Conservation (phyloP, 2,797 vertebrate genomes). For the Lagorchestes hirsutus region DNA sequence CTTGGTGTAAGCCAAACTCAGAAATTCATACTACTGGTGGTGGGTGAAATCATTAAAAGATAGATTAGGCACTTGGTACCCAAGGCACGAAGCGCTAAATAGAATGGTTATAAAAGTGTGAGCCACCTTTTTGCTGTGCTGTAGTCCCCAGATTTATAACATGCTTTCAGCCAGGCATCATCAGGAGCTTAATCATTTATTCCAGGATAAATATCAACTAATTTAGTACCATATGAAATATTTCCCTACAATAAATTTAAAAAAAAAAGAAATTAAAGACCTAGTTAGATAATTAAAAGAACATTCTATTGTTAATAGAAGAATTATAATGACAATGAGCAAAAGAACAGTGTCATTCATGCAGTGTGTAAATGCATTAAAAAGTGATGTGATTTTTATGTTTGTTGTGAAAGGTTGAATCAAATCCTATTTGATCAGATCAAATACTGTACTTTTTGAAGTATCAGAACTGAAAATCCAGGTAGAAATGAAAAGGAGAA, state of each 20-base stretch:
- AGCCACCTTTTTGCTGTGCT: neutral
- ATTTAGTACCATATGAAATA: constrained; percentile 34
- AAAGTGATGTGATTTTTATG: neutral
- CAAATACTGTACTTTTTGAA: neutral
- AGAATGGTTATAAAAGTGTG: neutral
- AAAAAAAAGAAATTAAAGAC: neutral
- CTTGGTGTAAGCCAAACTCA: neutral
- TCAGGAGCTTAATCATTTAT: constrained; percentile 35
- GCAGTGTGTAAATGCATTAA: neutral
- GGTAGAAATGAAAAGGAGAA: neutral
- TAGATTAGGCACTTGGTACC: neutral
- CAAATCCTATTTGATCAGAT: neutral
- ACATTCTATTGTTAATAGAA: too few relatives aligned
- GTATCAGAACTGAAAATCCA: neutral
- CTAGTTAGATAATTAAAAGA: neutral
- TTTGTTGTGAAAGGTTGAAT: neutral
- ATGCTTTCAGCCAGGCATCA: neutral
- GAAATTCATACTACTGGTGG: neutral
- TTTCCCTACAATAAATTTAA: constrained; percentile 12
- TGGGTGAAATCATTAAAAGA: constrained; percentile 3
- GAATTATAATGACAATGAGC: too few relatives aligned
- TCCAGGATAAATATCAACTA: constrained; percentile 27
- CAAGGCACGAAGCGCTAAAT: neutral
- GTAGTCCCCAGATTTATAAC: neutral
- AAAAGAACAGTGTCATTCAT: neutral